Evolutionary conservation across 1,140 invertebrate species (phyloP).

Genomic region (Pygmarrhopalites habei): DNA sequence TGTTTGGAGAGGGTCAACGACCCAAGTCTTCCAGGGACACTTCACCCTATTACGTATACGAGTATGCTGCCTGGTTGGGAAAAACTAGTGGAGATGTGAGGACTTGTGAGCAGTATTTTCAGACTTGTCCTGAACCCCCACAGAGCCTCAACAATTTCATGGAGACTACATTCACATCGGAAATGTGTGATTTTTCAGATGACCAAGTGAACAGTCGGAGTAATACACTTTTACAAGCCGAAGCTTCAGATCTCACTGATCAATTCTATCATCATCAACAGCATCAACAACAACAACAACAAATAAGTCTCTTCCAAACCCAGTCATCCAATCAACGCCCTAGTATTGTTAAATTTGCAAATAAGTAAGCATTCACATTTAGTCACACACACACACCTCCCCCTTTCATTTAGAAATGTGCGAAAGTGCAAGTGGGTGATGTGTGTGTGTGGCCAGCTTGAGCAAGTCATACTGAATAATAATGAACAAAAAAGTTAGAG

Average conservation of each 20-base stretch:
- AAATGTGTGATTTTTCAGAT: constrained; percentile 1
- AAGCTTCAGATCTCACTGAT: neutral
- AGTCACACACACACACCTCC: too few relatives aligned
- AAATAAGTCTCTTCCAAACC: too few relatives aligned
- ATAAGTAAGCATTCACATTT: too few relatives aligned
- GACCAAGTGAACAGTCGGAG: neutral
- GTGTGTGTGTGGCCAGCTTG: too few relatives aligned
- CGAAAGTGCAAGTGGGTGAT: too few relatives aligned
- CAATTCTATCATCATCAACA: neutral
- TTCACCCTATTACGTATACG: neutral
- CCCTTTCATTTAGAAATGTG: too few relatives aligned
- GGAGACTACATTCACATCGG: neutral
- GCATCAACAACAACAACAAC: neutral
- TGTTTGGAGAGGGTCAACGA: neutral
- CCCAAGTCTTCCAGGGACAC: neutral
- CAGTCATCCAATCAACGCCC: too few relatives aligned
- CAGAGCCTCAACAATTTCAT: neutral
- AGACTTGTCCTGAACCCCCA: neutral
- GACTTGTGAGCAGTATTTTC: neutral
- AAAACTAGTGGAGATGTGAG: neutral
- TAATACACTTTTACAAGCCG: neutral
- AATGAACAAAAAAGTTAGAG: too few relatives aligned
- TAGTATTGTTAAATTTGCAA: too few relatives aligned
- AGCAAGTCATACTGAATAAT: too few relatives aligned
- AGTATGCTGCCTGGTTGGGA: neutral